phyloP scores from a whole-genome alignment of 2,113 vertebrate genomes.

The Desmodus rotundus region DNA sequence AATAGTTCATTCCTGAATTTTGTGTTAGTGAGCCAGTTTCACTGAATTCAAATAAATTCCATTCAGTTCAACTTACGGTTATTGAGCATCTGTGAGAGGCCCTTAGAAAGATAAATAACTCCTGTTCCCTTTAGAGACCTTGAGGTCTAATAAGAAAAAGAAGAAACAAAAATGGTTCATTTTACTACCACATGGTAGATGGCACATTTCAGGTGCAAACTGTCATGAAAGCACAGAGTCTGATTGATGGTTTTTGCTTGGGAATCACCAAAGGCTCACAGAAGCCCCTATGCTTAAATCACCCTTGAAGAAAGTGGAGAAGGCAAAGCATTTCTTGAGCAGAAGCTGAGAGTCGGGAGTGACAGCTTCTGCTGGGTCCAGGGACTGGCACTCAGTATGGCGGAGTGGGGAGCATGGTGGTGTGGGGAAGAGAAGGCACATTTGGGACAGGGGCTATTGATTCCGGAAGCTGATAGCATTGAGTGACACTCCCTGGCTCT shows the following conservation, averaged over 20 bases:
- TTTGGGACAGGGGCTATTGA: neutral
- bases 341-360: neutral
- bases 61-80: neutral
- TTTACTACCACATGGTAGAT: neutral
- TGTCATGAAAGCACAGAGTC: neutral
- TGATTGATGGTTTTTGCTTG: neutral
- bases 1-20: neutral
- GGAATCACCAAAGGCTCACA: neutral
- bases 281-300: neutral
- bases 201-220: neutral
- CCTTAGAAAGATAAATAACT: neutral
- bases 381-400: neutral
- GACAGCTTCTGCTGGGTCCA: neutral
- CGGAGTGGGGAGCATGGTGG: accelerated
- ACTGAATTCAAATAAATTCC: neutral
- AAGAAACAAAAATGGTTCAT: neutral
- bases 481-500: neutral
- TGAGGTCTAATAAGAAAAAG: neutral
- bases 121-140: neutral
- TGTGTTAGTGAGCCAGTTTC: neutral
- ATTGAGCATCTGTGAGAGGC: neutral
- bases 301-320: neutral
- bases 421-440: neutral
- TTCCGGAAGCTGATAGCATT: neutral
- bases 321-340: neutral